These are phyloP conservation scores for Pemphigus obesinymphae DNA, from an alignment of 1,140 invertebrate genomes.

Conservation along the genomic window DNA sequence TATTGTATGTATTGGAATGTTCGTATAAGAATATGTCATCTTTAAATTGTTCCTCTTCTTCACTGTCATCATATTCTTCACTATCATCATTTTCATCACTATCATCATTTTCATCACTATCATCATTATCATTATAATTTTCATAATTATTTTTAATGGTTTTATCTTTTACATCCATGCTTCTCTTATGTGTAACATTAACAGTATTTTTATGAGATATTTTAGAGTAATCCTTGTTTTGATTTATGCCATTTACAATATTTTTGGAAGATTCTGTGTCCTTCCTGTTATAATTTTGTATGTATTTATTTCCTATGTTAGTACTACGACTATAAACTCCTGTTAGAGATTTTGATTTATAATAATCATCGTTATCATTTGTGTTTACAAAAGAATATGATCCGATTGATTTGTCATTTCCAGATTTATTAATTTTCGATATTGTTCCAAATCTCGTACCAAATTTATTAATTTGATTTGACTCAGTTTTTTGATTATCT, in stretches of 20 bases:
- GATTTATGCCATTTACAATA: not conserved
- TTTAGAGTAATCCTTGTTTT: not conserved
- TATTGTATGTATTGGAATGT: slow-evolving; percentile 54
- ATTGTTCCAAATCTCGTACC: not conserved
- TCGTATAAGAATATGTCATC: not conserved
- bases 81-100: slow-evolving; percentile 50
- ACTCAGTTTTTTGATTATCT: not conserved
- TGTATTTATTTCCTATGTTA: no score
- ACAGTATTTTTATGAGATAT: not conserved
- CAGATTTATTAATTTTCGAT: not conserved
- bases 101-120: not conserved
- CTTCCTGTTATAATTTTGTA: not conserved
- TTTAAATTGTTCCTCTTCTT: not conserved
- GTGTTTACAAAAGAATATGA: not conserved
- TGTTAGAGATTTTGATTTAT: not conserved
- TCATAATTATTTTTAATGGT: not conserved
- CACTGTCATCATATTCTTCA: slow-evolving; percentile 62
- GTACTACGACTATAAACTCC: not conserved
- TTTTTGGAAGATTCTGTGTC: not conserved
- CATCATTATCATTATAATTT: not conserved
- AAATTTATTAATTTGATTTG: not conserved
- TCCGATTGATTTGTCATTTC: not conserved
- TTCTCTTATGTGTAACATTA: not conserved
- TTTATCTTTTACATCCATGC: not conserved
- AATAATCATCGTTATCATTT: not conserved